Evolutionary conservation across 2,113 vertebrate genomes (phyloP).

Genomic region (Amia ocellicauda): DNA sequence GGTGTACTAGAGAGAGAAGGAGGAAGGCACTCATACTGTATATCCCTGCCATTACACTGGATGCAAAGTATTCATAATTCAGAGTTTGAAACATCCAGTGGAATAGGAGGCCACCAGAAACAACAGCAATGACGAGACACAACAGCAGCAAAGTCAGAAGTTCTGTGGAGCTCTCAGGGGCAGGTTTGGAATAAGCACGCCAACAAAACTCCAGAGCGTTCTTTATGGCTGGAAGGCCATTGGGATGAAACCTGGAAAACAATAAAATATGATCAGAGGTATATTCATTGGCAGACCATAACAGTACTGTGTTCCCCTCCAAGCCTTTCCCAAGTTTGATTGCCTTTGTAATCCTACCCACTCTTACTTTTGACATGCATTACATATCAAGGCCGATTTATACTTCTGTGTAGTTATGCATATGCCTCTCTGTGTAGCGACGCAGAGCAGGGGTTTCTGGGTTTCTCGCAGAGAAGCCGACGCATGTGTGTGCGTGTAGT

Average conservation of each 20-base stretch:
- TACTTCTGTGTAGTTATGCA: too few species aligned
- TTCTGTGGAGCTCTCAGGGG: slow-evolving; percentile 57
- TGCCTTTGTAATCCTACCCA: too few species aligned
- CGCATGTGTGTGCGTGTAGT: too few species aligned
- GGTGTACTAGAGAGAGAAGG: slow-evolving; percentile 71
- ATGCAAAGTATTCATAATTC: slow-evolving; percentile 51
- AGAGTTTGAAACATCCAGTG: slow-evolving; percentile 76
- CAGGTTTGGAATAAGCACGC: slow-evolving; percentile 70
- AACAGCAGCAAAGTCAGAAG: slow-evolving; percentile 66
- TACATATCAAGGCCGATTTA: too few species aligned
- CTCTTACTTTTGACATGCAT: too few species aligned
- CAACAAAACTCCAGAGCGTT: slow-evolving; percentile 54
- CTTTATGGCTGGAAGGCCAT: slow-evolving; percentile 22
- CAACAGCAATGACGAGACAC: slow-evolving; percentile 54
- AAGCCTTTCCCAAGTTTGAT: too few species aligned
- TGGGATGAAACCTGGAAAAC: slow-evolving; percentile 25
- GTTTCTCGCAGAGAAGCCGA: too few species aligned
- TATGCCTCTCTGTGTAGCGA: too few species aligned
- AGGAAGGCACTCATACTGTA: slow-evolving; percentile 63
- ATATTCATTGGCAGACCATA: neutral
- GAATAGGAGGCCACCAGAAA: slow-evolving; percentile 62
- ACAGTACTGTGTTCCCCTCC: too few species aligned
- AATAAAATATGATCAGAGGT: neutral
- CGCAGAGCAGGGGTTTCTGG: too few species aligned
- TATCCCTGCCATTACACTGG: slow-evolving; percentile 28